Conservation (phyloP, 2,797 vertebrate genomes). For the Gobio occitaniae region DNA sequence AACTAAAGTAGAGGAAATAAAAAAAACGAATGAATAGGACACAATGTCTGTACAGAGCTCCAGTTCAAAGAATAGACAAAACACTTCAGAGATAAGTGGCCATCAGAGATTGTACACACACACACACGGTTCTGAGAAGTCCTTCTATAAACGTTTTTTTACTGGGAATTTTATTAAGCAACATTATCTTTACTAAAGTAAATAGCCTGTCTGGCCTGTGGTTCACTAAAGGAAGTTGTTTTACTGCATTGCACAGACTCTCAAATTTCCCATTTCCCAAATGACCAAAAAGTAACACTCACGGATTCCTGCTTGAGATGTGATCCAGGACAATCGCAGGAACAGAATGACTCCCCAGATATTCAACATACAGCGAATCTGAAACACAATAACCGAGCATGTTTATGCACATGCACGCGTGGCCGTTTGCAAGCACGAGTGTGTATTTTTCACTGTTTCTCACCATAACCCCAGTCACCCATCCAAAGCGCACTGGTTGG, state of each 20-base stretch:
- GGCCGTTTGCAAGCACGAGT: background rate
- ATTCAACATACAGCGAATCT: constrained; percentile 82
- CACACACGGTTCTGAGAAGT: background rate
- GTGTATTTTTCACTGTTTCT: constrained; percentile 30
- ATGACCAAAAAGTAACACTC: constrained; percentile 34
- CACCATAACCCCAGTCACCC: constrained; percentile 79
- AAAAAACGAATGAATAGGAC: background rate
- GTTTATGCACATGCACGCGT: background rate
- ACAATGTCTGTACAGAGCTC: background rate
- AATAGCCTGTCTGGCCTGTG: background rate
- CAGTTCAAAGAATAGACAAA: background rate
- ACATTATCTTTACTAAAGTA: background rate
- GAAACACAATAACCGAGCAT: background rate
- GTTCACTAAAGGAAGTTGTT: background rate
- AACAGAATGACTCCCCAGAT: constrained; percentile 82
- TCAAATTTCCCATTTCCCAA: background rate
- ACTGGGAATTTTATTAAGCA: background rate
- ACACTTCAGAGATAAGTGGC: background rate
- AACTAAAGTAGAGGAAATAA: constrained; percentile 62
- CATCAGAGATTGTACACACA: constrained; percentile 7
- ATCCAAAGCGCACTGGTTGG: constrained; percentile 74
- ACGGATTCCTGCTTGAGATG: constrained; percentile 79
- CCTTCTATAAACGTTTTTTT: background rate
- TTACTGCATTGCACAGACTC: background rate
- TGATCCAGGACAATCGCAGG: constrained; percentile 78